Conservation (phyloP, 2,113 vertebrate species). For the Chauna torquata region DNA sequence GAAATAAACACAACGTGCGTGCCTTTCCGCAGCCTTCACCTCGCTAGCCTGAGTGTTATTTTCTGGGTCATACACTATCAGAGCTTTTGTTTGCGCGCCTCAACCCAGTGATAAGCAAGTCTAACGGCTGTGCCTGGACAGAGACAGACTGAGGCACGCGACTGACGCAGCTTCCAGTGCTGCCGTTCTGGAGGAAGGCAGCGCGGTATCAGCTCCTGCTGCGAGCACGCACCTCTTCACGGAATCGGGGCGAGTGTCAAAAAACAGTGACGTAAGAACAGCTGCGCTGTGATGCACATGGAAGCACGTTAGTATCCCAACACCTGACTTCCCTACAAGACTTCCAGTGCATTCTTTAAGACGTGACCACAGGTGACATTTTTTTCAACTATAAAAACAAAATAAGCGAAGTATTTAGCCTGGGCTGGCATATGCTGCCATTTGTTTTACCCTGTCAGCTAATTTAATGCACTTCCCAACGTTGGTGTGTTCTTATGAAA, state of each 20-base stretch:
- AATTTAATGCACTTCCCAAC: background rate
- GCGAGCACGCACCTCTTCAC: constrained; percentile 1
- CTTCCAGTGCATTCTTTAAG: background rate
- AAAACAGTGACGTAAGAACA: background rate
- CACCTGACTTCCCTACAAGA: background rate
- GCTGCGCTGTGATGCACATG: background rate
- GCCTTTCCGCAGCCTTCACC: background rate
- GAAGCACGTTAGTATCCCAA: background rate
- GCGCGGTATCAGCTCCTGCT: background rate
- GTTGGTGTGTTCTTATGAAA: background rate
- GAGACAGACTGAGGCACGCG: background rate
- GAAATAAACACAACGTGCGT: background rate
- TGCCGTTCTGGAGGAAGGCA: background rate
- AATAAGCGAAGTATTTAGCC: background rate
- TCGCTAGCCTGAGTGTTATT: background rate
- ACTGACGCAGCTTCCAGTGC: background rate
- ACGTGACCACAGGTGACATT: background rate
- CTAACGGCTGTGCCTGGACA: background rate
- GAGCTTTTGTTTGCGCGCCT: background rate
- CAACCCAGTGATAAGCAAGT: background rate
- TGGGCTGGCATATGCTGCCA: background rate
- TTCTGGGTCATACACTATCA: background rate
- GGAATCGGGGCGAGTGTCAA: background rate
- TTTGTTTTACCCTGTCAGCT: background rate
- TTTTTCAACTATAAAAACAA: background rate